phyloP scores from a whole-genome alignment of 2,113 vertebrate species.

The Theristicus caerulescens region DNA sequence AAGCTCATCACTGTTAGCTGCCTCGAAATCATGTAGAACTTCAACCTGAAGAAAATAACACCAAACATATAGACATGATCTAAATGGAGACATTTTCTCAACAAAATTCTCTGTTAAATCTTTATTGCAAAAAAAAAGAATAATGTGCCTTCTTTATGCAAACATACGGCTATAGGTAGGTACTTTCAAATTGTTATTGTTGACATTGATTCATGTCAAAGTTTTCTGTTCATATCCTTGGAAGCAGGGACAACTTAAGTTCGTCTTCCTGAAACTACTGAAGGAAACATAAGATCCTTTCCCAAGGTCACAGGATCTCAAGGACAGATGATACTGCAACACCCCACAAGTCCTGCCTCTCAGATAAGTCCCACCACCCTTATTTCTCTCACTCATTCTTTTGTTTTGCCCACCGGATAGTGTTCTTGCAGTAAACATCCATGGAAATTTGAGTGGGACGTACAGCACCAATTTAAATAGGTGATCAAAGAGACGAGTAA shows the following conservation, averaged over 20 bases:
- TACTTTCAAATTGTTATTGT: not conserved
- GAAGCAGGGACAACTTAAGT: not conserved
- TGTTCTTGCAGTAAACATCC: not conserved
- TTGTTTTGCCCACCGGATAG: not conserved
- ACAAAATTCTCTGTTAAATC: not conserved
- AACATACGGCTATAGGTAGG: not conserved
- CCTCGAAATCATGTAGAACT: slow-evolving; percentile 93
- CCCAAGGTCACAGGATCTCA: not conserved
- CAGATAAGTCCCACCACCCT: not conserved
- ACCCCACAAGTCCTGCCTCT: not conserved
- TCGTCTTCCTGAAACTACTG: not conserved
- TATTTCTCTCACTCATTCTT: not conserved
- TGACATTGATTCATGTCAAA: not conserved
- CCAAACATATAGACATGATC: not conserved
- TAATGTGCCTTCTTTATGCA: not conserved
- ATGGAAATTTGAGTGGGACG: not conserved
- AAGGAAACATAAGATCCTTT: not conserved
- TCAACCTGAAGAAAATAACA: slow-evolving; percentile 80
- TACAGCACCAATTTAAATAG: not conserved
- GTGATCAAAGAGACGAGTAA: not conserved
- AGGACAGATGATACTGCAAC: not conserved
- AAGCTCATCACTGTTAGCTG: slow-evolving; percentile 93
- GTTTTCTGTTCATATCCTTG: not conserved
- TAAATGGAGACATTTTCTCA: not conserved
- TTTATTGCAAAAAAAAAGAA: not conserved